Evolutionary conservation across 1,140 invertebrate genomes (phyloP).

Genomic region (Copidosoma floridanum): DNA sequence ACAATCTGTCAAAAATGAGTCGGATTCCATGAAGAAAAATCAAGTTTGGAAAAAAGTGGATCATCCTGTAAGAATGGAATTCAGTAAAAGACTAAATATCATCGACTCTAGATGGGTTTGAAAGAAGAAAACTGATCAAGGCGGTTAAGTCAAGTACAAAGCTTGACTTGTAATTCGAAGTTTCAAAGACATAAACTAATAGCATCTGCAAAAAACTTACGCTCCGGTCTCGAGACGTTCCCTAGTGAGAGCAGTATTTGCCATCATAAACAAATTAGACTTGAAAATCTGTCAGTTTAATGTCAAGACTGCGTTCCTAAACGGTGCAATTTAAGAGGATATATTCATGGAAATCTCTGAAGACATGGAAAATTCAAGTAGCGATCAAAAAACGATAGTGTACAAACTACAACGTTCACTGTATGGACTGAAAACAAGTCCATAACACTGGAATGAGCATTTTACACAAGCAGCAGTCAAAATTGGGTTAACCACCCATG

Average conservation of each 20-base stretch:
- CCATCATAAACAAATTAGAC: constrained; percentile 19
- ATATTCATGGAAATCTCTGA: constrained; percentile 45
- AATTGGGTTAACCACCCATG: not conserved
- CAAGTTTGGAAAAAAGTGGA: no score
- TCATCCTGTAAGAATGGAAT: not conserved
- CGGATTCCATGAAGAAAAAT: no score
- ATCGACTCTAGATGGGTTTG: constrained; percentile 15
- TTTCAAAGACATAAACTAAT: constrained; percentile 30
- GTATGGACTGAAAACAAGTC: not conserved
- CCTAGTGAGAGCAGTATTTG: constrained; percentile 32
- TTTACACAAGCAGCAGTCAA: not conserved
- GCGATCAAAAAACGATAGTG: not conserved
- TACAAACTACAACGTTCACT: not conserved
- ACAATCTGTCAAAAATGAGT: no score
- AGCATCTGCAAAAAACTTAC: constrained; percentile 38
- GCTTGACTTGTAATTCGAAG: constrained; percentile 38
- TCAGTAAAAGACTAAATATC: constrained; percentile 29
- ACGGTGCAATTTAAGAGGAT: constrained; percentile 42
- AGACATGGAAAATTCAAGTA: constrained; percentile 3
- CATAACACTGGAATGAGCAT: not conserved
- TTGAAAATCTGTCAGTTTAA: constrained; percentile 43
- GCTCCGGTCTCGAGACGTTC: constrained; percentile 19
- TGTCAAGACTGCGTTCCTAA: constrained; percentile 47
- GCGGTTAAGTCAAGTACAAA: not conserved
- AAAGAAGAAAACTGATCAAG: not conserved